A percentile compares a stretch with the other conserved stretches of the same genome.
These are phyloP conservation scores for Rhagoletis zephyria DNA, from an alignment of 1,140 invertebrate species.

Conservation along the genomic window DNA sequence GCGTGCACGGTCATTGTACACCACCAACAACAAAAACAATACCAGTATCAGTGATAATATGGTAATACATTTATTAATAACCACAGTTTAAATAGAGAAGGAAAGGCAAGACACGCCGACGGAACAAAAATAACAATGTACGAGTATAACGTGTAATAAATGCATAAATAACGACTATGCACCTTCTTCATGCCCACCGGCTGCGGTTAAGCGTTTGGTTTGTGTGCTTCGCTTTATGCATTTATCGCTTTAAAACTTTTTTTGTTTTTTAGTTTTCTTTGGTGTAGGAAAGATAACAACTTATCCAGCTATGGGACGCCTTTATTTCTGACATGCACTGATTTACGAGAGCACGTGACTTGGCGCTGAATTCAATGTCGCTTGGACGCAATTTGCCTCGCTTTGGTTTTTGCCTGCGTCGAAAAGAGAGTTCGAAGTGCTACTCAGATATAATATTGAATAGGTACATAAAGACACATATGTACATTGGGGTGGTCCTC, in stretches of 20 bases:
- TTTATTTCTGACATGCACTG: conserved; percentile 13
- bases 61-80: conserved; percentile 2
- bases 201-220: not conserved
- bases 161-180: not conserved
- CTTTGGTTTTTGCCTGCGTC: not conserved
- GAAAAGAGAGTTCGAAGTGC: too few relatives aligned
- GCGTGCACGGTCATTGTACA: conserved; percentile 38
- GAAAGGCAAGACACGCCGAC: not conserved
- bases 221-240: not conserved
- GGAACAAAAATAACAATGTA: not conserved
- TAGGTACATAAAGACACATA: too few relatives aligned
- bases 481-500: too few relatives aligned
- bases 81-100: not conserved
- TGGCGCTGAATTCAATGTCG: not conserved
- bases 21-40: conserved; percentile 16
- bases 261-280: not conserved
- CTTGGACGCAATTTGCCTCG: not conserved
- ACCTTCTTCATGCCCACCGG: not conserved
- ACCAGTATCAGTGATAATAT: not conserved
- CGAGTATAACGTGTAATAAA: conserved; percentile 21
- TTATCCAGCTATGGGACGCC: conserved; percentile 18
- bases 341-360: conserved; percentile 39
- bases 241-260: not conserved
- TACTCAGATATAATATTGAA: too few relatives aligned
- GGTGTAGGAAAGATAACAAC: not conserved